These are phyloP conservation scores for Aeoliscus strigatus DNA, from an alignment of 2,797 vertebrate genomes.

Conservation along the genomic window DNA sequence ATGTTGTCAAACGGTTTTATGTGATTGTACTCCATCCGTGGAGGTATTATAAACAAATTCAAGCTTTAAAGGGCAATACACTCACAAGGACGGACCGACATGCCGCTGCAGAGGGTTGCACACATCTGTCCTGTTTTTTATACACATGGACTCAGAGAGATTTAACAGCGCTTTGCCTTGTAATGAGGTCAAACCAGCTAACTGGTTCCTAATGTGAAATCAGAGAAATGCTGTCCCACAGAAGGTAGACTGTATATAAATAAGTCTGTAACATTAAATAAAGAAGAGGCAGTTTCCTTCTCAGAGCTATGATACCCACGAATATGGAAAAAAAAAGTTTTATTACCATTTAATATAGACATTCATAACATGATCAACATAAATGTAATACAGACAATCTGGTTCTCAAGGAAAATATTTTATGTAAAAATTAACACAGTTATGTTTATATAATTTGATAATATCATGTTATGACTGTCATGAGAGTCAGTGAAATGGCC, in stretches of 20 bases:
- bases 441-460: constrained; percentile 49
- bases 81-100: constrained; percentile 35
- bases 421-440: constrained; percentile 57
- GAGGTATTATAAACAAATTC: constrained; percentile 31
- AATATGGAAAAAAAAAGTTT: constrained; percentile 53
- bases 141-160: constrained; percentile 38
- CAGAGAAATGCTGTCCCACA: constrained; percentile 14
- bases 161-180: constrained; percentile 41
- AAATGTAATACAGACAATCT: constrained; percentile 57
- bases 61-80: constrained; percentile 50
- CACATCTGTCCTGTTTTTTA: constrained; percentile 52
- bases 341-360: constrained; percentile 51
- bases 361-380: constrained; percentile 38
- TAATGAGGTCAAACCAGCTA: constrained; percentile 60
- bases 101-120: constrained; percentile 37
- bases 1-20: constrained; percentile 4
- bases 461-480: constrained; percentile 31
- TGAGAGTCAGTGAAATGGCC: constrained; percentile 39
- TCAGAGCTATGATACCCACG: constrained; percentile 21
- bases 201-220: constrained; percentile 41
- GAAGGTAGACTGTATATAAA: too few species aligned
- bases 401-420: constrained; percentile 52
- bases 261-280: too few species aligned
- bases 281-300: neutral
- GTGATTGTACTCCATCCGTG: constrained; percentile 20